Evolutionary conservation across 2,888 invertebrate genomes (phyloP).

Genomic region (Hypomecis punctinalis): DNA sequence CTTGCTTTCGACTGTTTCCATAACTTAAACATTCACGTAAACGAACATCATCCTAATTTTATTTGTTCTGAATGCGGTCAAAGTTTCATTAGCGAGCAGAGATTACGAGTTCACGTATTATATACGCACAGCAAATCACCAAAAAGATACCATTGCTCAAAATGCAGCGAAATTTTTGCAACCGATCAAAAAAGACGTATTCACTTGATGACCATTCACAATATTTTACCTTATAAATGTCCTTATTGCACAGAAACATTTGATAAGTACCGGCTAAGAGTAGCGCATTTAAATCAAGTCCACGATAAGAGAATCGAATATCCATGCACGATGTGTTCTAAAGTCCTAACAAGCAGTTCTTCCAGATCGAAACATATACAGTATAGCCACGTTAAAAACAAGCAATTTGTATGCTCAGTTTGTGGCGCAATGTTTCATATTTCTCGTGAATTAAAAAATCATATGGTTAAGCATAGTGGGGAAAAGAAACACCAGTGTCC

Average conservation of each 20-base stretch:
- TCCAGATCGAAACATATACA: slow-evolving; percentile 69
- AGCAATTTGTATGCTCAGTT: not conserved
- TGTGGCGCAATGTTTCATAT: slow-evolving; percentile 4
- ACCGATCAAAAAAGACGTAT: slow-evolving; percentile 54
- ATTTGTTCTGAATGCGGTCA: slow-evolving; percentile 74
- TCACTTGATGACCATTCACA: slow-evolving; percentile 60
- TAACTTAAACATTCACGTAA: slow-evolving; percentile 70
- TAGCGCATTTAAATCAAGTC: slow-evolving; percentile 41
- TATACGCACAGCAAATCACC: slow-evolving; percentile 4
- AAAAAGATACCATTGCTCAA: slow-evolving; percentile 27
- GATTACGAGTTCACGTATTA: slow-evolving; percentile 1
- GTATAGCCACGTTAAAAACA: slow-evolving; percentile 61
- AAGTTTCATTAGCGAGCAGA: slow-evolving; percentile 35
- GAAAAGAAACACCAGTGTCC: slow-evolving; percentile 54
- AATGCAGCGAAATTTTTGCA: slow-evolving; percentile 54
- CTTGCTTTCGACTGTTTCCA: slow-evolving; percentile 64
- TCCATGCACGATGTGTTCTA: slow-evolving; percentile 67
- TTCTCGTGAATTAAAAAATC: slow-evolving; percentile 57
- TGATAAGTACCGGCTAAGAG: slow-evolving; percentile 54
- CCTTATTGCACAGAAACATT: slow-evolving; percentile 51
- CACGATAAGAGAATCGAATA: slow-evolving; percentile 60
- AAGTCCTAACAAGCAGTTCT: slow-evolving; percentile 67
- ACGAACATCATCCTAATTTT: slow-evolving; percentile 69
- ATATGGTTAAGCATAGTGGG: slow-evolving; percentile 66
- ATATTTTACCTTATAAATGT: slow-evolving; percentile 50